Conservation (phyloP, 1,140 invertebrate species). For the Matsumurasca onukii region DNA sequence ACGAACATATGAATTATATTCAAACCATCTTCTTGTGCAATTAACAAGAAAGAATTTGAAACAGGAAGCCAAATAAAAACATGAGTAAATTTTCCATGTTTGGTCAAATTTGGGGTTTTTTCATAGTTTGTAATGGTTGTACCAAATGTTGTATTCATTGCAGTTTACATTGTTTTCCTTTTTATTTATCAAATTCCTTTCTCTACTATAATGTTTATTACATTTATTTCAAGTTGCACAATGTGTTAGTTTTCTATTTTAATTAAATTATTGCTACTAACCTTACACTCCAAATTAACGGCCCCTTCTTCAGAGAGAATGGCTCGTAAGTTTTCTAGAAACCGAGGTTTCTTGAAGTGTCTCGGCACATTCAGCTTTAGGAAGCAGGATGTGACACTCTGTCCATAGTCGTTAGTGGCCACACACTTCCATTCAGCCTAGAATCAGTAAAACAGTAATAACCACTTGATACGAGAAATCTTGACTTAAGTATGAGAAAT, state of each 20-base stretch:
- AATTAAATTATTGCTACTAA: too few species aligned
- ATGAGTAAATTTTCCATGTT: not conserved
- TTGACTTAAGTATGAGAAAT: too few species aligned
- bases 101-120: not conserved
- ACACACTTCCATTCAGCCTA: slow-evolving; percentile 88
- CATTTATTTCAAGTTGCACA: too few species aligned
- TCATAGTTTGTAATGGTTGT: not conserved
- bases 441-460: slow-evolving; percentile 32
- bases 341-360: slow-evolving; percentile 85
- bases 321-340: slow-evolving; percentile 79
- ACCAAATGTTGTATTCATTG: not conserved
- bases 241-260: too few species aligned
- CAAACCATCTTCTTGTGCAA: too few species aligned
- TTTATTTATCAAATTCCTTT: too few species aligned
- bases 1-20: too few species aligned
- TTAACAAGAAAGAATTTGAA: too few species aligned
- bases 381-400: slow-evolving; percentile 82
- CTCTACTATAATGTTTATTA: too few species aligned
- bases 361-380: slow-evolving; percentile 80
- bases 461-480: not conserved
- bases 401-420: slow-evolving; percentile 83
- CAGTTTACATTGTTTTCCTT: not conserved
- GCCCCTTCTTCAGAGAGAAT: slow-evolving; percentile 83
- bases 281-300: slow-evolving; percentile 89
- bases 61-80: not conserved